Base-by-base conservation (phyloP, 1,140 invertebrate genomes). In the Drosophila pseudoananassae region DNA sequence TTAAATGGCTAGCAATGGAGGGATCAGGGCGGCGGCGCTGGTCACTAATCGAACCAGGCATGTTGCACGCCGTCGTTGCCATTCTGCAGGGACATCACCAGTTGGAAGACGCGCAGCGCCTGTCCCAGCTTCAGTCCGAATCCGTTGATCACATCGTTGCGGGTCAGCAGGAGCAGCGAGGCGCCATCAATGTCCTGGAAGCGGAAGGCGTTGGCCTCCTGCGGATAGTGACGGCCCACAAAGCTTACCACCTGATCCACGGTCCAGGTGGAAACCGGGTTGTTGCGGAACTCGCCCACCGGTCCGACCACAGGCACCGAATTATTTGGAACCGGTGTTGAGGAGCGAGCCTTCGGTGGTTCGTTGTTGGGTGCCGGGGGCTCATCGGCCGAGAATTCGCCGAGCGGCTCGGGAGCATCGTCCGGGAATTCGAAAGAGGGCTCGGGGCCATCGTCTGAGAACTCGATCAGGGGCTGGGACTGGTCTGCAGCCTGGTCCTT, bases 161-260 rank as follows among this genome's bases (percentile, higher is more conserved):
- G 90, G 27, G 76, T 87, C 0, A 92, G 75, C 14, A 92, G 59
- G 25, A 92, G 64, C 15, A 92, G 52, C 5, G 90, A 78, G 14
- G 63, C 70, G 5, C 91, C 91, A 75, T 91, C 89, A 10, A 92
- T 91, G 36, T 92, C 91, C 52, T 92, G 89, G 1, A 49, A 36
- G 12, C 76, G 73, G 23, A 92, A 89, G 7, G 76, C 61, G 4
- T 58, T 38, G 2, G 90, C 91, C 31, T 91, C 82, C 0, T 55
- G 53, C 3, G 91, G 91, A 68, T 90, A 91, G 20, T 56, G 58
- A 20, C 69, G 75, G 7, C 51, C 17, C 5, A 91, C 46, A 55
- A 66, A 91, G 14, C 8, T 14, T 12, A 75, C 73, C 1, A 92
- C 91, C 46, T 91, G 53, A 4, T 91, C 83, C n/a, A 84, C 73